phyloP scores from a whole-genome alignment of 2,888 invertebrate genomes.

The Stenolophus ochropezus region DNA sequence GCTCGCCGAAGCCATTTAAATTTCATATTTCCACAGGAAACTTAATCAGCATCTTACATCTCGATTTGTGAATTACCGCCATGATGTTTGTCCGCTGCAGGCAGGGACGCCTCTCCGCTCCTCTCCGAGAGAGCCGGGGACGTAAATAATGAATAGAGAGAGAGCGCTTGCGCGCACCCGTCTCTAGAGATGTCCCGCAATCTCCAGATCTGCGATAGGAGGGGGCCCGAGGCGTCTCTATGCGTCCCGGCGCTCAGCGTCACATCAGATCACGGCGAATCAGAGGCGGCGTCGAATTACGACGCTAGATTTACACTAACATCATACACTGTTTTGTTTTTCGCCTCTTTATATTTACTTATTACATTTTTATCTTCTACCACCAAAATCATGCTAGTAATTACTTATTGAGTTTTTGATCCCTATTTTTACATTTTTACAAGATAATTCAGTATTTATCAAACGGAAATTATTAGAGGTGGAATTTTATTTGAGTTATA shows the following conservation, averaged over 20 bases:
- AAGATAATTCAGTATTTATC: too few species aligned
- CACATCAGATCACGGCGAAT: slow-evolving; percentile 52
- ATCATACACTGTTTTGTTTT: too few species aligned
- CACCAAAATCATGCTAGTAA: too few species aligned
- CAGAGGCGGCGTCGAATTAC: background rate
- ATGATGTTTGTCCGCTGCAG: slow-evolving; percentile 50
- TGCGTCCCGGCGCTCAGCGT: slow-evolving; percentile 11
- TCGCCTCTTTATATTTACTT: too few species aligned
- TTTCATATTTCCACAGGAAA: slow-evolving; percentile 53
- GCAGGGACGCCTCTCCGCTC: slow-evolving; percentile 22
- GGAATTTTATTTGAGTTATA: too few species aligned
- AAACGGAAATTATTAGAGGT: too few species aligned
- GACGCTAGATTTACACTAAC: too few species aligned
- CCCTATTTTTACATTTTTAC: too few species aligned
- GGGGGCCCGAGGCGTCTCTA: background rate
- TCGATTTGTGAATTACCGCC: slow-evolving; percentile 55
- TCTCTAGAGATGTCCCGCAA: slow-evolving; percentile 40
- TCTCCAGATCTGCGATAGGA: slow-evolving; percentile 49
- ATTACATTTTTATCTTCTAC: too few species aligned
- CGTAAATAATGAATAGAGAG: slow-evolving; percentile 52
- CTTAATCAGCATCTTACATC: slow-evolving; percentile 51
- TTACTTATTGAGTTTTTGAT: too few species aligned
- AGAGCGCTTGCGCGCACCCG: slow-evolving; percentile 15
- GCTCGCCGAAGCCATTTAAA: slow-evolving; percentile 25
- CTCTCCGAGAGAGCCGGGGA: slow-evolving; percentile 4